Evolutionary conservation across 1,140 invertebrate genomes (phyloP).

Genomic region (Panagrolaimus sp.): DNA sequence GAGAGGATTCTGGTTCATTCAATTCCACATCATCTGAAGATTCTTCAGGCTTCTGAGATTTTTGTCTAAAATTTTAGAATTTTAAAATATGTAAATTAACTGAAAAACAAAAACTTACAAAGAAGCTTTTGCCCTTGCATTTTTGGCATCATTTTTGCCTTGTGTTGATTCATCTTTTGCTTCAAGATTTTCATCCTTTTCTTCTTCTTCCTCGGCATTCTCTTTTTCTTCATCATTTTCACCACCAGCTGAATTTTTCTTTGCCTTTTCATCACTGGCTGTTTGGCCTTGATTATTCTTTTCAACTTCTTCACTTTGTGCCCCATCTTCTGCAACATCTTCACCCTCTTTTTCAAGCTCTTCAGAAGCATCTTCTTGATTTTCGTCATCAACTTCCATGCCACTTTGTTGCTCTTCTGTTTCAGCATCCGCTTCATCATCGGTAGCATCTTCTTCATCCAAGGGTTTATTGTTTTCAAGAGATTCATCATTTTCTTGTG

Average conservation of each 20-base stretch:
- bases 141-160: constrained; percentile 55
- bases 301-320: constrained; percentile 29
- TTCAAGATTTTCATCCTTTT: constrained; percentile 6
- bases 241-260: constrained; percentile 19
- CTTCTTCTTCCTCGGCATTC: constrained; percentile 16
- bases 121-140: neutral
- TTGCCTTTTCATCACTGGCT: constrained; percentile 39
- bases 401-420: constrained; percentile 63
- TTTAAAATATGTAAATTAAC: no score
- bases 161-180: constrained; percentile 38
- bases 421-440: constrained; percentile 60
- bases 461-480: constrained; percentile 54
- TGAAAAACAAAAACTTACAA: constrained; percentile 21
- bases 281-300: neutral
- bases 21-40: neutral
- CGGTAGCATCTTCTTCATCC: constrained; percentile 49
- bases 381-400: constrained; percentile 52
- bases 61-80: constrained; percentile 14
- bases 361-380: constrained; percentile 11
- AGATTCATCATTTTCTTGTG: constrained; percentile 50
- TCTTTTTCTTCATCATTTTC: constrained; percentile 16
- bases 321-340: constrained; percentile 28
- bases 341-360: constrained; percentile 27
- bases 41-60: constrained; percentile 7
- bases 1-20: neutral